Percentiles rank a stretch among this genome's conserved stretches.
Evolutionary conservation across 2,113 vertebrate species (phyloP).

Genomic region (Cynoglossus semilaevis): DNA sequence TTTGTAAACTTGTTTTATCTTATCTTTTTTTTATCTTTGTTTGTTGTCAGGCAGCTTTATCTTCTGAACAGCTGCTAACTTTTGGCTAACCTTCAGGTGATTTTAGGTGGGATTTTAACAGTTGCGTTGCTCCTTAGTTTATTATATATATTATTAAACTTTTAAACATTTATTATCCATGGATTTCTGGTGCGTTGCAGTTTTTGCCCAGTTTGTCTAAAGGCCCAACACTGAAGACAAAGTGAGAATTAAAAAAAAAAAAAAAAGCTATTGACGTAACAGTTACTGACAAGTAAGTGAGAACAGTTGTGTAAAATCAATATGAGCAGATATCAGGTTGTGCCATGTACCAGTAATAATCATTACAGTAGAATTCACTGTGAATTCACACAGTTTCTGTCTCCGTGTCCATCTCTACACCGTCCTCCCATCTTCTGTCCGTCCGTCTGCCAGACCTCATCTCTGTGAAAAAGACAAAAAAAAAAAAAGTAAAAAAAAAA

Average conservation of each 20-base stretch:
- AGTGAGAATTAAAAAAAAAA: not conserved
- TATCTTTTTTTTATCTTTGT: no score
- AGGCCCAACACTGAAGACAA: no score
- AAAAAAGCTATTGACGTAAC: not conserved
- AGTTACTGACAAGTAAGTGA: constrained; percentile 23
- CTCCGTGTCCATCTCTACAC: constrained; percentile 7
- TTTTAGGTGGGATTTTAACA: no score
- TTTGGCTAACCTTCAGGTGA: no score
- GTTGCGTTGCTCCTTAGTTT: no score
- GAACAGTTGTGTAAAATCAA: constrained; percentile 34
- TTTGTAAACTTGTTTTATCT: no score
- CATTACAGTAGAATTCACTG: not conserved
- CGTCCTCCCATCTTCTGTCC: not conserved
- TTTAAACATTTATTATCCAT: no score
- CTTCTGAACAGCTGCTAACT: no score
- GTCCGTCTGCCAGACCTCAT: constrained; percentile 52
- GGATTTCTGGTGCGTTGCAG: no score
- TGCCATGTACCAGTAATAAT: not conserved
- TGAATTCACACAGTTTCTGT: constrained; percentile 1
- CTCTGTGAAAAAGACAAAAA: constrained; percentile 45
- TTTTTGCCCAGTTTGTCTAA: not conserved
- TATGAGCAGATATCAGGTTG: constrained; percentile 23
- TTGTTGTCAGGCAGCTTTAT: no score
- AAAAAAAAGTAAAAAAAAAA: constrained; percentile 23
- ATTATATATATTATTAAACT: no score